Evolutionary conservation across 2,888 invertebrate genomes (phyloP), one percentile per base, ranked within the genome.

Genomic region (Cynaeus angustus): DNA sequence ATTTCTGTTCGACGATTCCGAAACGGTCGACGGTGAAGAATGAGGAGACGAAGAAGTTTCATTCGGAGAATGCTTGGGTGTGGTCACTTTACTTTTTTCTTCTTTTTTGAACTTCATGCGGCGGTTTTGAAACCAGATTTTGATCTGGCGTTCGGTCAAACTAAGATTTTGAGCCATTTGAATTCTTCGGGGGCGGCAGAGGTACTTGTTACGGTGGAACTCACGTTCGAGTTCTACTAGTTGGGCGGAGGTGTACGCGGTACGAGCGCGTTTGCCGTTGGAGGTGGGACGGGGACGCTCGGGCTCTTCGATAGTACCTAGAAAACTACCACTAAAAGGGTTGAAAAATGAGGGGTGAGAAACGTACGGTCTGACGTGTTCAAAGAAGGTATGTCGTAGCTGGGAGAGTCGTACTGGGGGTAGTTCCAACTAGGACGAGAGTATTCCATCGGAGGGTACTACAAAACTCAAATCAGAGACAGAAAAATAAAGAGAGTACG

Each of bases 71-170:
- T 7, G 8, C 13, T 59, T 59, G 1, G 59, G 59, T 1, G 59
- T 45, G 3, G 6, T 13, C 1, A 46, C 46, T 13, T 59, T 59
- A n/a, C 14, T 59, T n/a, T 45, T 59, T 14, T 59, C 59, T n/a
- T 91, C 91, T 77, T 92, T 92, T 80, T 92, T 92, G 80, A 87
- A 88, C 74, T 93, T 92, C 94, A 95, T 95, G 3, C 94, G 86
- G 12, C 94, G 87, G 79, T 94, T 95, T 81, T 95, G 95, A 81
- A 95, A 95, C 95, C 95, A 95, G 73, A 95, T 94, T 83, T 95
- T 95, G 65, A 95, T 93, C 83, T 95, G 94, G 26, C 94, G 86
- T 79, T 95, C 95, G 0, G 91, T 89, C 4, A 95, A 86, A 73
- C 88, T 88, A 5, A 95, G 86, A 43, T 88, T 85, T 28, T 90